These are phyloP conservation scores for Mycetomoellerius zeteki DNA, from an alignment of 1,140 invertebrate species.

Conservation along the genomic window DNA sequence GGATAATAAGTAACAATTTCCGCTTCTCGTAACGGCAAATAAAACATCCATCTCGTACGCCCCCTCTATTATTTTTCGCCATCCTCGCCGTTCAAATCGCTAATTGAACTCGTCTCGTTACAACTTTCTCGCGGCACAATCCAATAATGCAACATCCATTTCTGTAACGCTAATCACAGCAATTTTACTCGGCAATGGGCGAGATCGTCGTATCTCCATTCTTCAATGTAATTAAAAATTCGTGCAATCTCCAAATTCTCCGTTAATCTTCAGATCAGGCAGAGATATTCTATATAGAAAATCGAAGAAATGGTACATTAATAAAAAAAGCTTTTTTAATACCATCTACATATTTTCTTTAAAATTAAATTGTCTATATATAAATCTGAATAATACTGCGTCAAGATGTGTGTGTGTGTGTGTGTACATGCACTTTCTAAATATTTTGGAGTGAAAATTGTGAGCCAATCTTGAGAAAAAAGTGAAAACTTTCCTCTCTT, in stretches of 20 bases:
- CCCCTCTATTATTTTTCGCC: conserved; percentile 62
- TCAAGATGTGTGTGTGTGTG: too few species aligned
- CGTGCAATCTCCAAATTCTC: conserved; percentile 61
- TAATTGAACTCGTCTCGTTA: conserved; percentile 72
- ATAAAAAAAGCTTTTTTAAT: background rate
- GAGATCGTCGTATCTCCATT: conserved; percentile 50
- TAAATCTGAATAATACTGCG: background rate
- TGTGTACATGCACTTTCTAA: too few species aligned
- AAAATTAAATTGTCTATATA: background rate
- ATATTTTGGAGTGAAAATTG: too few species aligned
- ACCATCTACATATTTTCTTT: too few species aligned
- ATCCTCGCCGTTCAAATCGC: conserved; percentile 64
- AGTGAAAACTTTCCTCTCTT: too few species aligned
- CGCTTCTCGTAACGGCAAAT: conserved; percentile 64
- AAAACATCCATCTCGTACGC: conserved; percentile 57
- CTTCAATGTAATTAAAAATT: conserved; percentile 74
- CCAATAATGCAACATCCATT: conserved; percentile 65
- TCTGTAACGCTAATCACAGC: conserved; percentile 71
- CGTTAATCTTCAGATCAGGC: background rate
- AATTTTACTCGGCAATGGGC: conserved; percentile 58
- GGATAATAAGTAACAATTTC: conserved; percentile 66
- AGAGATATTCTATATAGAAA: background rate
- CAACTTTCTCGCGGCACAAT: conserved; percentile 74
- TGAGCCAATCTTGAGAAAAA: too few species aligned
- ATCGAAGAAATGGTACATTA: background rate